A percentile compares a stretch with the other conserved stretches of the same genome.
phyloP scores from a whole-genome alignment of 2,113 vertebrate genomes.

The Egretta garzetta region DNA sequence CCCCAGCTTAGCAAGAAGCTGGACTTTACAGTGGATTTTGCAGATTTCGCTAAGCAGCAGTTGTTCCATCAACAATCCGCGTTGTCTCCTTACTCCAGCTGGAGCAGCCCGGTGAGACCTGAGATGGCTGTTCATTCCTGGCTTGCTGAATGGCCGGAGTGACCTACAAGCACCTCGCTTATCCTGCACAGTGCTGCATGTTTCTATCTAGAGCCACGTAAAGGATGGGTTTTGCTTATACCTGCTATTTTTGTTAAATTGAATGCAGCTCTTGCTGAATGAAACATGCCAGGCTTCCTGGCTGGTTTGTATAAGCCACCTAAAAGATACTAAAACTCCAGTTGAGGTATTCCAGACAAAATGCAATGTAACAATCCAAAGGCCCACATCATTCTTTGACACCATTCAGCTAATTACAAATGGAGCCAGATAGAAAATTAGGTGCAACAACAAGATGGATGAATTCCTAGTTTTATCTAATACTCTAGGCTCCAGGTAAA shows the following conservation, averaged over 20 bases:
- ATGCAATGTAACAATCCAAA: accelerated
- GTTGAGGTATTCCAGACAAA: accelerated
- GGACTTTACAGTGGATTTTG: background rate
- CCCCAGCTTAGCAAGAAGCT: background rate
- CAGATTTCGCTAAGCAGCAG: background rate
- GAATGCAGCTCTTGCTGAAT: background rate
- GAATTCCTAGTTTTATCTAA: background rate
- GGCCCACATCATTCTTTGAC: background rate
- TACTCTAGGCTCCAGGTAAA: background rate
- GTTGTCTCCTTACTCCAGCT: background rate
- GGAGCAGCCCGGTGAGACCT: background rate
- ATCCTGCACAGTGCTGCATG: background rate
- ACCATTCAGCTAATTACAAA: background rate
- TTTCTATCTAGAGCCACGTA: background rate
- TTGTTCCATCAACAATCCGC: background rate
- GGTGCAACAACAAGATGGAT: background rate
- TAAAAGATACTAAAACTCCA: background rate
- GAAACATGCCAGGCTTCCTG: background rate
- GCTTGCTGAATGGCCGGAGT: background rate
- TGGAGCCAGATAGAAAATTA: background rate
- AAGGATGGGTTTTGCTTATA: background rate
- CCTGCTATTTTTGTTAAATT: background rate
- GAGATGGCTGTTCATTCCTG: background rate
- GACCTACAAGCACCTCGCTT: background rate
- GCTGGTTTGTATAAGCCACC: background rate